Conservation (phyloP, 2,888 invertebrate species). For the Zygogramma bicolorata region DNA sequence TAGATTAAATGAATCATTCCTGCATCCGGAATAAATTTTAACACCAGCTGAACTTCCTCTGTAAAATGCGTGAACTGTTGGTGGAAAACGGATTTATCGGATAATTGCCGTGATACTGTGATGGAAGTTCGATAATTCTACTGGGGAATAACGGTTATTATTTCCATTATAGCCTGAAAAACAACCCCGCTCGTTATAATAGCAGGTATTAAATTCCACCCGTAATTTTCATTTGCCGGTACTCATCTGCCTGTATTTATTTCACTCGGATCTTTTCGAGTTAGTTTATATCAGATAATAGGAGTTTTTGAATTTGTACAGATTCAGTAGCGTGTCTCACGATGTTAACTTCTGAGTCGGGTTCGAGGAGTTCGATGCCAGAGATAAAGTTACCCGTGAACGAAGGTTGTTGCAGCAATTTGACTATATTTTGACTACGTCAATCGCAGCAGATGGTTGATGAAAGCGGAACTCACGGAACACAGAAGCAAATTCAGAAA, state of each 20-base stretch:
- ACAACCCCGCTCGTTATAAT: not conserved
- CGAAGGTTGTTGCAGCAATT: too few species aligned
- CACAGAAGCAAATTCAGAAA: too few species aligned
- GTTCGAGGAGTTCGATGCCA: not conserved
- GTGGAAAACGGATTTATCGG: not conserved
- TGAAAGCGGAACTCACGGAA: too few species aligned
- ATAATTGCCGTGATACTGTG: not conserved
- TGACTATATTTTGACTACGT: too few species aligned
- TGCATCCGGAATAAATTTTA: not conserved
- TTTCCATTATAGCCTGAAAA: not conserved
- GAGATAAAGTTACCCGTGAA: too few species aligned
- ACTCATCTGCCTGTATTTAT: not conserved
- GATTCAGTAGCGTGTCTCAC: not conserved
- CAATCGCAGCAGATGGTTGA: too few species aligned
- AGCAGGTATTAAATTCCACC: not conserved
- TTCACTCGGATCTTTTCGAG: not conserved
- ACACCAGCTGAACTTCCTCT: not conserved
- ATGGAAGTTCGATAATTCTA: not conserved
- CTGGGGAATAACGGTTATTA: not conserved
- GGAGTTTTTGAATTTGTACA: not conserved
- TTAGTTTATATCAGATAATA: not conserved
- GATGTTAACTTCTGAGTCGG: not conserved
- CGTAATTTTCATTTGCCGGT: not conserved
- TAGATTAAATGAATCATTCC: too few species aligned
- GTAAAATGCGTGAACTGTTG: not conserved